phyloP scores from a whole-genome alignment of 2,113 vertebrate species.

The Halichoerus grypus region DNA sequence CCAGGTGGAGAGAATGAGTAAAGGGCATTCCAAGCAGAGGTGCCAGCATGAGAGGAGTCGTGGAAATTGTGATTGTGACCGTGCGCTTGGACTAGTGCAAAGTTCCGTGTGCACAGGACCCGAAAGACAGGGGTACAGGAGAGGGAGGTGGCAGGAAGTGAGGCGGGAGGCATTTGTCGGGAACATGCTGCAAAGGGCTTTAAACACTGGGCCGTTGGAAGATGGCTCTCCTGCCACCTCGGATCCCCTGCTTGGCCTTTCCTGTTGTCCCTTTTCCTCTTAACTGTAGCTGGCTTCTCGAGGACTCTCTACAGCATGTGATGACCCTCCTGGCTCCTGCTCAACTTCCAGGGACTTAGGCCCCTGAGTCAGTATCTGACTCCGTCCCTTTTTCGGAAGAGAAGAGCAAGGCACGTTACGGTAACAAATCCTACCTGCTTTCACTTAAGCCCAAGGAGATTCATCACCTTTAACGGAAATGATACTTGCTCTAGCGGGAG shows the following conservation, averaged over 20 bases:
- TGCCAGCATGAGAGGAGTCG: neutral
- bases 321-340: neutral
- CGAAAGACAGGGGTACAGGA: too few relatives aligned
- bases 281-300: neutral
- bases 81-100: neutral
- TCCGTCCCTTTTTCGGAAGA: neutral
- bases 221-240: neutral
- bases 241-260: neutral
- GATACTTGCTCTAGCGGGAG: neutral
- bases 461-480: neutral
- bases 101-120: neutral
- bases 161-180: too few relatives aligned
- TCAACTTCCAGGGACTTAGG: neutral
- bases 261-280: neutral
- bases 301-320: too few relatives aligned
- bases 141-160: neutral
- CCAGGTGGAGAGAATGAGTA: neutral
- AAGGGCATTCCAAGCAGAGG: neutral
- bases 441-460: neutral
- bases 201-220: neutral
- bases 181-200: neutral
- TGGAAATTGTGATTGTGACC: neutral
- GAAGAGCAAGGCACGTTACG: neutral
- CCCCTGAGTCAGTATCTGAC: neutral
- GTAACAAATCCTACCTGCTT: neutral